Conservation (phyloP, 2,113 vertebrate genomes). For the Anser brachyrhynchus region DNA sequence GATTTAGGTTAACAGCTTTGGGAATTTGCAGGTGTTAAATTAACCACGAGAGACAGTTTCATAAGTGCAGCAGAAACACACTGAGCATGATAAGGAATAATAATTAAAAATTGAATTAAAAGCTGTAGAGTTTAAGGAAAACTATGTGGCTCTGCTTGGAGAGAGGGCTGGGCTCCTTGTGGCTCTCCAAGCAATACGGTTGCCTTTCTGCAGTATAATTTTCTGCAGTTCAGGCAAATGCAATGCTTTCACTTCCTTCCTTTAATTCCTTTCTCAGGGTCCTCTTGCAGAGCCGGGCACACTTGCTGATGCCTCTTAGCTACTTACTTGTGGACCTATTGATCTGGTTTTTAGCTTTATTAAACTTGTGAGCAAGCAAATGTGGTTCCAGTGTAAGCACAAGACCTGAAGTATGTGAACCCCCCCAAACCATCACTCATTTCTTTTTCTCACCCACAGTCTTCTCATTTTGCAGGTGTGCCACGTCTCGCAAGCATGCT, state of each 20-base stretch:
- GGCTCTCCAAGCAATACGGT: neutral
- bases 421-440: neutral
- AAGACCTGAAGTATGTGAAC: neutral
- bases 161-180: neutral
- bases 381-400: neutral
- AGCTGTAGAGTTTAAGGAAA: slow-evolving; percentile 1
- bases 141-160: neutral
- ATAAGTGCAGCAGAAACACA: slow-evolving; percentile 51
- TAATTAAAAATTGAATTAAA: slow-evolving; percentile 60
- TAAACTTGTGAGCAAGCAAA: neutral
- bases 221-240: neutral
- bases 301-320: neutral
- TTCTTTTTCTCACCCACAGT: neutral
- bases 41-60: slow-evolving; percentile 54
- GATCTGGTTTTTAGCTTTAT: neutral
- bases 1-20: slow-evolving; percentile 65
- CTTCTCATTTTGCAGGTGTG: neutral
- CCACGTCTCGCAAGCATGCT: neutral
- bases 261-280: neutral
- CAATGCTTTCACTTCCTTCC: neutral
- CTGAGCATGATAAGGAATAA: slow-evolving; percentile 53
- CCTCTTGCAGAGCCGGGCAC: neutral
- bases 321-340: neutral
- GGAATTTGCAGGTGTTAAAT: slow-evolving; percentile 72
- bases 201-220: neutral